These are phyloP conservation scores for Gymnodraco acuticeps DNA, from an alignment of 2,797 vertebrate species.

Conservation along the genomic window DNA sequence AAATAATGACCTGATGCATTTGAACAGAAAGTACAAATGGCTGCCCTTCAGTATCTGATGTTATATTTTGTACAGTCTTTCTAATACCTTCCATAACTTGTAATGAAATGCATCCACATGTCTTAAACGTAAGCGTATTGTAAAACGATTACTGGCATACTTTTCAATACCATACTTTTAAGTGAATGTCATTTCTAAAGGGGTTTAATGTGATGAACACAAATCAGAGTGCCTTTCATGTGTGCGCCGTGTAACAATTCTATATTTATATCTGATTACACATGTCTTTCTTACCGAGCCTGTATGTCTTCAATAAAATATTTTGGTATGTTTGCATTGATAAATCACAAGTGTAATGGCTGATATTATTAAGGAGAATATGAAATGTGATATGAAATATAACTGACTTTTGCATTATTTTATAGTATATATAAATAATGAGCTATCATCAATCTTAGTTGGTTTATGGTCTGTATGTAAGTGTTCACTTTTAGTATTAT, in stretches of 20 bases:
- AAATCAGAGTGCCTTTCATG: slow-evolving; percentile 36
- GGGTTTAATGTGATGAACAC: slow-evolving; percentile 53
- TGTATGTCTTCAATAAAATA: slow-evolving; percentile 77
- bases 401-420: slow-evolving; percentile 21
- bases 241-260: slow-evolving; percentile 40
- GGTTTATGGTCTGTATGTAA: not conserved
- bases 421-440: not conserved
- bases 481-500: not conserved
- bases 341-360: slow-evolving; percentile 45
- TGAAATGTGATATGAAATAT: slow-evolving; percentile 22
- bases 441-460: slow-evolving; percentile 15
- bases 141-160: slow-evolving; percentile 39
- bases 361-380: slow-evolving; percentile 27
- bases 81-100: slow-evolving; percentile 53
- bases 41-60: slow-evolving; percentile 52
- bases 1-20: slow-evolving; percentile 54
- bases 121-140: slow-evolving; percentile 46
- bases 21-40: slow-evolving; percentile 53
- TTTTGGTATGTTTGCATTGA: slow-evolving; percentile 64
- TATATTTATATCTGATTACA: slow-evolving; percentile 60
- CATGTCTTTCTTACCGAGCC: slow-evolving; percentile 66
- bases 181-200: slow-evolving; percentile 57
- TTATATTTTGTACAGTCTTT: slow-evolving; percentile 64
- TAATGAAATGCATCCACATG: slow-evolving; percentile 57
- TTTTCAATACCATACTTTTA: slow-evolving; percentile 30